phyloP scores from a whole-genome alignment of 1,140 invertebrate genomes.

The Lepidotrigona ventralis region DNA sequence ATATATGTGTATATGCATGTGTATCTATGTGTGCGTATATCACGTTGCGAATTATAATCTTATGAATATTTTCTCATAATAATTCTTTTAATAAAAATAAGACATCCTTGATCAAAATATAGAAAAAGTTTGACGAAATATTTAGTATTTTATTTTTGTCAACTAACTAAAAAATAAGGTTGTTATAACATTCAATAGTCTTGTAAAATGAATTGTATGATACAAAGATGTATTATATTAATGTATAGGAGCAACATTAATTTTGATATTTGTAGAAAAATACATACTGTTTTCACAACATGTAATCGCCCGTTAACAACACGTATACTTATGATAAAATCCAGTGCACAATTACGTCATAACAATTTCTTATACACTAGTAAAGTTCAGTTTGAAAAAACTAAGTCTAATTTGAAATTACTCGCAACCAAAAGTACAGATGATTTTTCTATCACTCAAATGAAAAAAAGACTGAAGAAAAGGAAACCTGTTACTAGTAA shows the following conservation, averaged over 20 bases:
- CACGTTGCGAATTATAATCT: not conserved
- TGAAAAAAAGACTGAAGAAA: conserved; percentile 80
- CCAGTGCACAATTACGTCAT: not conserved
- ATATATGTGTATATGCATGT: not conserved
- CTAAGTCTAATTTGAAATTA: not conserved
- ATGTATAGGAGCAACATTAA: conserved; percentile 19
- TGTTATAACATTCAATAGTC: conserved; percentile 10
- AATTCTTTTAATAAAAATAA: not conserved
- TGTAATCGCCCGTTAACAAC: not conserved
- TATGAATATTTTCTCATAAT: not conserved
- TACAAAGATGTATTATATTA: conserved; percentile 26
- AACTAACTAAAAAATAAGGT: not conserved
- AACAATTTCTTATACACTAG: conserved; percentile 18
- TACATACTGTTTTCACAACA: not conserved
- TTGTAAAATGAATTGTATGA: conserved; percentile 44
- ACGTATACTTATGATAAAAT: not conserved
- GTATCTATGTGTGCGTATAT: not conserved
- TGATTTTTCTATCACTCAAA: conserved; percentile 77
- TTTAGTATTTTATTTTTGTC: not conserved
- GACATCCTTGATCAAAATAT: not conserved
- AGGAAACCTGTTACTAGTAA: conserved; percentile 78
- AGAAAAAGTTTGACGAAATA: not conserved
- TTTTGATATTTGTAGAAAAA: not conserved
- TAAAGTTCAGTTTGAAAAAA: not conserved
- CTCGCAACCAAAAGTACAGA: conserved; percentile 66